A percentile compares a stretch with the other conserved stretches of the same genome.
These are phyloP conservation scores for Ophioderma brevispina DNA, from an alignment of 35 echinoderm and acorn worm genomes.

Conservation along the genomic window DNA sequence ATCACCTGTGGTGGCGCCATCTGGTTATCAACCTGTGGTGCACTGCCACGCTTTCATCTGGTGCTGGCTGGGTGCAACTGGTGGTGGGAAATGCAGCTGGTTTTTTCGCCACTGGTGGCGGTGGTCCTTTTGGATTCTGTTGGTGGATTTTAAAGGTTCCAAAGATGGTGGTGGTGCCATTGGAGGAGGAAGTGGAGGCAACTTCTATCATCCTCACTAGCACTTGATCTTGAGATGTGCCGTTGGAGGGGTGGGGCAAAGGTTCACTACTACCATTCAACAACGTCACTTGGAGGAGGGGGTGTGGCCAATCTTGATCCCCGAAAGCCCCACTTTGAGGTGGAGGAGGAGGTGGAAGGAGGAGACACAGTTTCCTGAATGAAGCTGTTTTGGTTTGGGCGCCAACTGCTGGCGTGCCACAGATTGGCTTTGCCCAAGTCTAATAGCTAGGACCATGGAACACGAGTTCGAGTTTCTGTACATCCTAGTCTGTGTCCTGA, in stretches of 20 bases:
- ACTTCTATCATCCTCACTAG: background rate
- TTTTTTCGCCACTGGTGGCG: background rate
- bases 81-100: background rate
- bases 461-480: background rate
- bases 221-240: conserved; percentile 16
- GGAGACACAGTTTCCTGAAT: background rate
- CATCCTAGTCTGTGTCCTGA: conserved; percentile 1
- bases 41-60: background rate
- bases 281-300: conserved; percentile 44
- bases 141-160: background rate
- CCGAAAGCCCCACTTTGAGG: background rate
- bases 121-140: background rate
- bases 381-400: too few species aligned
- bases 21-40: too few species aligned
- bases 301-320: conserved; percentile 14
- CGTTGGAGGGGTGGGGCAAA: conserved; percentile 71
- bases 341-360: background rate
- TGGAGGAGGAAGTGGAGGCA: too few species aligned
- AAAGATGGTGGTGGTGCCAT: background rate
- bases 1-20: too few species aligned
- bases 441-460: conserved; percentile 18
- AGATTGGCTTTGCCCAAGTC: background rate
- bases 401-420: too few species aligned
- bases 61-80: conserved; percentile 5
- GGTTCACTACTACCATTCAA: background rate